Conservation (phyloP, 1,140 invertebrate species). For the Hermatobates lingyangjiaoensis region DNA sequence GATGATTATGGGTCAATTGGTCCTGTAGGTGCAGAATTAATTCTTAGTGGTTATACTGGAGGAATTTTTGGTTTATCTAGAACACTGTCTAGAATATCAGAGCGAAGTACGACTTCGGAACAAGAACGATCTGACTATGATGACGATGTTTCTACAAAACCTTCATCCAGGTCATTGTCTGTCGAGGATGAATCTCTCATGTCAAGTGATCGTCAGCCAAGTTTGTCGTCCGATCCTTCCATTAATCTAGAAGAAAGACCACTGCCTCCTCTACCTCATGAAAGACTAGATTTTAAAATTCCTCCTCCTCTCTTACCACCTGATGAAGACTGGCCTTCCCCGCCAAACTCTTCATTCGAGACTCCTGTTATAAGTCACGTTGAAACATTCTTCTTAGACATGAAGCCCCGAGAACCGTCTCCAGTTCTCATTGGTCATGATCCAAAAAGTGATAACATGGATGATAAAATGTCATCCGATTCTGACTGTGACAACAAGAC, state of each 20-base stretch:
- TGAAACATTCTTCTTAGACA: slow-evolving; percentile 64
- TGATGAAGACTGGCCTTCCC: slow-evolving; percentile 49
- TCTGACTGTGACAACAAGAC: slow-evolving; percentile 22
- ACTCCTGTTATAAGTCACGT: slow-evolving; percentile 53
- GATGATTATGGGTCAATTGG: slow-evolving; percentile 52
- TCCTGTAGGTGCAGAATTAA: slow-evolving; percentile 38
- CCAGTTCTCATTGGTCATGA: slow-evolving; percentile 39
- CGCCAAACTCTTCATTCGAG: slow-evolving; percentile 42
- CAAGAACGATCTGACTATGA: slow-evolving; percentile 52
- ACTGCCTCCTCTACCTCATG: slow-evolving; percentile 18
- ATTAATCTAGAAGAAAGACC: slow-evolving; percentile 16
- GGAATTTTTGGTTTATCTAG: slow-evolving; percentile 46
- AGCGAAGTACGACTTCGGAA: slow-evolving; percentile 69
- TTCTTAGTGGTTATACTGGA: slow-evolving; percentile 39
- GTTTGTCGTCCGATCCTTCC: slow-evolving; percentile 59
- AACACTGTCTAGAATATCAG: slow-evolving; percentile 66
- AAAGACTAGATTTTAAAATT: slow-evolving; percentile 17
- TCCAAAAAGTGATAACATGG: slow-evolving; percentile 15
- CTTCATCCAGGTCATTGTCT: slow-evolving; percentile 55
- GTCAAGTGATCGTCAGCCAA: slow-evolving; percentile 66
- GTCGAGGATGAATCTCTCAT: slow-evolving; percentile 62
- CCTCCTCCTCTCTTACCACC: slow-evolving; percentile 19
- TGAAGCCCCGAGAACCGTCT: slow-evolving; percentile 45
- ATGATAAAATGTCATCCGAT: slow-evolving; percentile 17
- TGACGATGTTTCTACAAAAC: slow-evolving; percentile 61